phyloP scores from a whole-genome alignment of 2,888 invertebrate genomes.

The Lepeophtheirus nordmannii region DNA sequence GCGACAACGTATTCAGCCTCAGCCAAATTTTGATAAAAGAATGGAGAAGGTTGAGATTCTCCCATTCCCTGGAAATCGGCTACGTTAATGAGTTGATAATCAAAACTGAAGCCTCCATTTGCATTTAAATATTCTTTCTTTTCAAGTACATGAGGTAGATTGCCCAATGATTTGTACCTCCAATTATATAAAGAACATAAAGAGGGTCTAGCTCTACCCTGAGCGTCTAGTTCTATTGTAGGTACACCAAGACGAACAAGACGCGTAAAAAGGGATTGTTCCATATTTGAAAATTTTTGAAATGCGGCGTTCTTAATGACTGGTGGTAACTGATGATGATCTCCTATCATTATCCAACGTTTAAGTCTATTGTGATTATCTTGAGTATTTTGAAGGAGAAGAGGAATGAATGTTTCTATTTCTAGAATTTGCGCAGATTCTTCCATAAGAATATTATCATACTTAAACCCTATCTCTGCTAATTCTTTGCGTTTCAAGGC shows the following conservation, averaged over 20 bases:
- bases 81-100: conserved; percentile 91
- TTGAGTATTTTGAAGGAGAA: conserved; percentile 92
- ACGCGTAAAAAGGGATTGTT: conserved; percentile 91
- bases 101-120: conserved; percentile 79
- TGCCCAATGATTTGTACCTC: conserved; percentile 88
- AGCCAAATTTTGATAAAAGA: conserved; percentile 72
- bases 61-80: conserved; percentile 91
- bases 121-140: conserved; percentile 70
- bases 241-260: conserved; percentile 91
- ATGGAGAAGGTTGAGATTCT: conserved; percentile 92
- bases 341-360: conserved; percentile 99
- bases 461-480: conserved; percentile 86
- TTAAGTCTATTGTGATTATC: conserved; percentile 86
- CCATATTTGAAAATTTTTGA: conserved; percentile 99
- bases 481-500: conserved; percentile 89
- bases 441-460: conserved; percentile 98
- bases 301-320: conserved; percentile 99
- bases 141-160: conserved; percentile 69
- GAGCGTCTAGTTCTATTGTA: conserved; percentile 89
- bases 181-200: conserved; percentile 88
- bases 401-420: conserved; percentile 97
- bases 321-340: conserved; percentile 94
- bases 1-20: conserved; percentile 81
- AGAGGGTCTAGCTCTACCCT: conserved; percentile 80
- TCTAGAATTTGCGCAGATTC: conserved; percentile 97